Evolutionary conservation across 2,888 invertebrate genomes (phyloP), one percentile per base, ranked within the genome.

Genomic region (Microchrysa polita): DNA sequence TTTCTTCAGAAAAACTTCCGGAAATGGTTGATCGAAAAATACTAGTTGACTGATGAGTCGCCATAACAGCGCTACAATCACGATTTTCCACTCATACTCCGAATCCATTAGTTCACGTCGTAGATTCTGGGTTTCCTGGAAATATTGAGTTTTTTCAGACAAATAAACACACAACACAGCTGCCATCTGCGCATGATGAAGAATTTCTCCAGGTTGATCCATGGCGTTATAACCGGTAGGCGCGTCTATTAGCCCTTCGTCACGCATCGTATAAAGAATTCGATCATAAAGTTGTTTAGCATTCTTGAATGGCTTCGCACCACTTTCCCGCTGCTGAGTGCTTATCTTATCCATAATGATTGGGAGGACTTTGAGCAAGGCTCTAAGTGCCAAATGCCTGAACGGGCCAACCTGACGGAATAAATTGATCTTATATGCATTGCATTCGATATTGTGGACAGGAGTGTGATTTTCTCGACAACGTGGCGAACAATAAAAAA

Each of bases 11-110:
- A n/a, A n/a, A n/a, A n/a, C n/a, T n/a, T n/a, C n/a, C n/a, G n/a
- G n/a, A n/a, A n/a, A n/a, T n/a, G n/a, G n/a, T 48, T n/a, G 48
- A 48, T 4, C 10, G 16, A n/a, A n/a, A n/a, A 0, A 76, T 80
- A 93, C 88, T 69, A 96, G 86, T 83, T 97, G 97, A 0, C 92
- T 90, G 67, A 94, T 88, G 79, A 93, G 92, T 27, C 92, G 89
- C 63, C 94, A 85, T 44, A 96, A 82, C 5, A 93, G 81, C 0
- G 91, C 89, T 0, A 92, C 91, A 20, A 92, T 83, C 12, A 83
- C 14, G 65, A 88, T 23, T 12, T 86, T 81, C 82, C 86, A 83
- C 74, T 88, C 83, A 0, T 72, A 72, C 0, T 76, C 73, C 1
- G 83, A 79, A 1, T 85, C 82, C 22, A 86, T 76, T n/a, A 74